A percentile compares a stretch with the other conserved stretches of the same genome.
Evolutionary conservation across 2,797 vertebrate genomes (phyloP).

Genomic region (Gambusia yucatana): DNA sequence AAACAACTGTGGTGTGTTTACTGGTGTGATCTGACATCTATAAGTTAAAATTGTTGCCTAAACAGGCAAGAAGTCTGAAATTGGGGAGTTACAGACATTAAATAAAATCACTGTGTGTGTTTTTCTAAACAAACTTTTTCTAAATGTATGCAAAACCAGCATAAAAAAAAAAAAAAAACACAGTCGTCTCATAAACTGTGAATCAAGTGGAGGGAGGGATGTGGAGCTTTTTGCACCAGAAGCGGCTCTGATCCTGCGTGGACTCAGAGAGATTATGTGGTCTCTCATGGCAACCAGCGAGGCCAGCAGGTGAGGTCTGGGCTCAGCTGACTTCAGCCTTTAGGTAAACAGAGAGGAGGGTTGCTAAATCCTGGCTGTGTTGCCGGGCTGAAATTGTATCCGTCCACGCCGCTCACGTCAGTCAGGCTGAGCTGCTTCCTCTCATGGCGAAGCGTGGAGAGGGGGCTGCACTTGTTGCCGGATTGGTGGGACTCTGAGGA

Average conservation of each 20-base stretch:
- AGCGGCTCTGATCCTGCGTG: constrained; percentile 77
- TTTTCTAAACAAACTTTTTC: background rate
- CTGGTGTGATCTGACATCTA: background rate
- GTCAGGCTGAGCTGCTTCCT: constrained; percentile 75
- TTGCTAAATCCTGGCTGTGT: constrained; percentile 80
- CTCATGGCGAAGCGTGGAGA: constrained; percentile 46
- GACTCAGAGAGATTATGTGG: constrained; percentile 89
- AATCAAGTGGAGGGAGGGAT: constrained; percentile 64
- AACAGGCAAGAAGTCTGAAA: background rate
- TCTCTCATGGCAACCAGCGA: constrained; percentile 91
- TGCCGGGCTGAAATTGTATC: constrained; percentile 90
- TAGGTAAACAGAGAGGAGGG: constrained; percentile 88
- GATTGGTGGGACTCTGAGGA: constrained; percentile 78
- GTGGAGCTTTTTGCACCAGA: constrained; percentile 56
- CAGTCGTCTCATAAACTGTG: constrained; percentile 67
- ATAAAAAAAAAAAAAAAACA: constrained; percentile 64
- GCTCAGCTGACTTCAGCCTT: constrained; percentile 88
- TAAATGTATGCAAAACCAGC: constrained; percentile 75
- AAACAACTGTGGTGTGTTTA: background rate
- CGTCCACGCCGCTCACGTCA: constrained; percentile 75
- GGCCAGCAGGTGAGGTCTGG: constrained; percentile 92
- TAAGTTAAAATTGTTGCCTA: background rate
- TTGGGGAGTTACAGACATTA: background rate
- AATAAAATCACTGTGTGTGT: background rate
- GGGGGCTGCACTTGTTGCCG: constrained; percentile 80